Evolutionary conservation across 2,888 invertebrate genomes (phyloP).

Genomic region (Mythimna vitellina): DNA sequence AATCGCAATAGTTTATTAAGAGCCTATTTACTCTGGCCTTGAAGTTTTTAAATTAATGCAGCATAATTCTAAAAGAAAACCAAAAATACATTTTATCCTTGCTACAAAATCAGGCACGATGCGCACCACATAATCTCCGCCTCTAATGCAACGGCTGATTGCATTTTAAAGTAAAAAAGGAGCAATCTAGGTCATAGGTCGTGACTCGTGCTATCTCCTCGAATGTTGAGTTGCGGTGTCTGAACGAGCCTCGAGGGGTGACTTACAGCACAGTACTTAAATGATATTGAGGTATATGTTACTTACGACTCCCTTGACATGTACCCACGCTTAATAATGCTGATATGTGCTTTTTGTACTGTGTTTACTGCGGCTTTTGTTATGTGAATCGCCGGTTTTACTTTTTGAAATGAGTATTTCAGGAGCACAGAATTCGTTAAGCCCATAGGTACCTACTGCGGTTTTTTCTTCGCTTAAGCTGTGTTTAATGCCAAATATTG

Average conservation of each 20-base stretch:
- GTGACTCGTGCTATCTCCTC: slow-evolving; percentile 54
- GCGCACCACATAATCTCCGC: slow-evolving; percentile 38
- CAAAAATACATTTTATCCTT: background rate
- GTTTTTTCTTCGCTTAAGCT: background rate
- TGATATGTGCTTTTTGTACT: slow-evolving; percentile 49
- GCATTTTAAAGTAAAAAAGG: slow-evolving; percentile 46
- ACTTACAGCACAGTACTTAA: slow-evolving; percentile 58
- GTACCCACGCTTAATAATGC: slow-evolving; percentile 49
- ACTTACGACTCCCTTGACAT: slow-evolving; percentile 50
- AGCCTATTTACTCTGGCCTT: too few relatives aligned
- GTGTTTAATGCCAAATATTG: background rate
- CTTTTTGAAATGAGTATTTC: slow-evolving; percentile 11
- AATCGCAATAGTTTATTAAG: too few relatives aligned
- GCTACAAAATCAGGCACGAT: slow-evolving; percentile 9
- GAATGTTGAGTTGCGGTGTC: slow-evolving; percentile 53
- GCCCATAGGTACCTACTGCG: background rate
- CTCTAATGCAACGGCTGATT: slow-evolving; percentile 47
- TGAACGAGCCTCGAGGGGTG: slow-evolving; percentile 57
- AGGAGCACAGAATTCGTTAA: background rate
- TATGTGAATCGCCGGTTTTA: slow-evolving; percentile 20
- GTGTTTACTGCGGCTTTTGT: slow-evolving; percentile 37
- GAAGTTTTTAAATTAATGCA: background rate
- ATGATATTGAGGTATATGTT: slow-evolving; percentile 55
- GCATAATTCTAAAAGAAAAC: background rate
- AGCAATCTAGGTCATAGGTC: slow-evolving; percentile 49